Base-by-base conservation (phyloP, 2,113 vertebrate genomes). In the Corydoras maculifer region DNA sequence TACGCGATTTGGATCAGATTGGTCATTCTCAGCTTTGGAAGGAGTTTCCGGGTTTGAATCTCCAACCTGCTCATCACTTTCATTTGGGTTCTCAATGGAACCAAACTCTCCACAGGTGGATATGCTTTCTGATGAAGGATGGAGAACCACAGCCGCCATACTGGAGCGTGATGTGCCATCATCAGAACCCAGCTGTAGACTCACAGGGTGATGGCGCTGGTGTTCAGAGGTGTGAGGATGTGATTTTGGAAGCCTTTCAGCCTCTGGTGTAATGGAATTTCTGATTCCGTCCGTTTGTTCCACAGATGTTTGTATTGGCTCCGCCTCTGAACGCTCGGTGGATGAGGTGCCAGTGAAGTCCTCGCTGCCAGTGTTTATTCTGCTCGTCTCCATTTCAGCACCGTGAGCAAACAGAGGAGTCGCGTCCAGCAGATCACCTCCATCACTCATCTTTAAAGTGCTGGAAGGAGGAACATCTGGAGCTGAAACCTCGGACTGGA, bases 381-480 rank as follows among this genome's bases (percentile, higher is more conserved):
- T 30, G 13, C 57, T 55, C 18, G 61, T 43, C 58, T 71, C 31
- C 10, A 55, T 72, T 62, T 55, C 18, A 53, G 49, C 66, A 57
- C 15, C 9, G 50, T 29, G 48, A 67, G 14, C 13, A 8, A 51
- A 13, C 8, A 10, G 13, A 13, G 48, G 4, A 70, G 4, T 6
- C n/a, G 6, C 11, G 18, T 58, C 43, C 14, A 60, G 50, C 31
- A n/a, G 64, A 54, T 49, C 6, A 12, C 51, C 53, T 35, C 61
- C 62, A 35, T 9, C 66, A 30, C 53, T 50, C 65, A 29, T 49
- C 10, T 32, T 63, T 53, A 62, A 60, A 11, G 13, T 43, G 8
- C 15, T 49, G 4, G 10, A 6, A 43, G 49, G 53, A 31, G 8
- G 51, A 1, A 7, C 25, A 48, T 51, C 53, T 71, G 13, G 2